Percentiles rank a stretch among this genome's conserved stretches.
Evolutionary conservation across 2,888 invertebrate genomes (phyloP).

Genomic region (Drosophila tanythrix): DNA sequence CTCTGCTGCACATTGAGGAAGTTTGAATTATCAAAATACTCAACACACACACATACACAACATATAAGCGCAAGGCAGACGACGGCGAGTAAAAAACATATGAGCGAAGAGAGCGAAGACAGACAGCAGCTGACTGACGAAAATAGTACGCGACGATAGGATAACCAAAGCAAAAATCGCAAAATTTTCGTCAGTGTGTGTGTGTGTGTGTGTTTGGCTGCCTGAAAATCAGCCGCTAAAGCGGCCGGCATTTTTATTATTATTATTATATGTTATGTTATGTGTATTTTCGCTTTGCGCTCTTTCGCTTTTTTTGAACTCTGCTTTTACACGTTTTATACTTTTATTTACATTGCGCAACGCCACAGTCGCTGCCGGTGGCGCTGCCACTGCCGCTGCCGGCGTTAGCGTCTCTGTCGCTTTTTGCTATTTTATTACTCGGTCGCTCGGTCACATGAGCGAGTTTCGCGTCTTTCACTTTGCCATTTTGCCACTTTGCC

Average conservation of each 20-base stretch:
- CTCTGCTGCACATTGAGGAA: slow-evolving; percentile 59
- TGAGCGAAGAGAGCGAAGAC: slow-evolving; percentile 27
- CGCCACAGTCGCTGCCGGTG: slow-evolving; percentile 26
- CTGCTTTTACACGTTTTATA: slow-evolving; percentile 60
- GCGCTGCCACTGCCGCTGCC: slow-evolving; percentile 6
- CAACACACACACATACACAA: slow-evolving; percentile 33
- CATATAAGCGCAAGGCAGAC: slow-evolving; percentile 11
- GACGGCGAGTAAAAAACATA: slow-evolving; percentile 44
- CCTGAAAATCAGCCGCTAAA: slow-evolving; percentile 73
- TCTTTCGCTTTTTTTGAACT: slow-evolving; percentile 59
- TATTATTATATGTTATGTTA: slow-evolving; percentile 70
- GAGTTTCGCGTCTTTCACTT: slow-evolving; percentile 56
- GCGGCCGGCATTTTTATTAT: slow-evolving; percentile 78
- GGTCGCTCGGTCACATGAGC: slow-evolving; percentile 79
- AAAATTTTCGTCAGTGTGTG: slow-evolving; percentile 47
- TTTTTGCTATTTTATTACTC: slow-evolving; percentile 78
- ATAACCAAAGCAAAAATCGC: slow-evolving; percentile 64
- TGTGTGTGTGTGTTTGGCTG: slow-evolving; percentile 21
- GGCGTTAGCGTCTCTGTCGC: slow-evolving; percentile 24
- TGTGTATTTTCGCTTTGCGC: slow-evolving; percentile 67
- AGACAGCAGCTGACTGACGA: slow-evolving; percentile 70
- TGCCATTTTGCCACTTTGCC: slow-evolving; percentile 41
- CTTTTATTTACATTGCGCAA: slow-evolving; percentile 72
- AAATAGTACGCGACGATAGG: slow-evolving; percentile 69
- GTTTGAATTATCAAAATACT: slow-evolving; percentile 64